Evolutionary conservation across 2,113 vertebrate genomes (phyloP), one percentile per base, ranked within the genome.

Genomic region (Eubucco bourcierii): DNA sequence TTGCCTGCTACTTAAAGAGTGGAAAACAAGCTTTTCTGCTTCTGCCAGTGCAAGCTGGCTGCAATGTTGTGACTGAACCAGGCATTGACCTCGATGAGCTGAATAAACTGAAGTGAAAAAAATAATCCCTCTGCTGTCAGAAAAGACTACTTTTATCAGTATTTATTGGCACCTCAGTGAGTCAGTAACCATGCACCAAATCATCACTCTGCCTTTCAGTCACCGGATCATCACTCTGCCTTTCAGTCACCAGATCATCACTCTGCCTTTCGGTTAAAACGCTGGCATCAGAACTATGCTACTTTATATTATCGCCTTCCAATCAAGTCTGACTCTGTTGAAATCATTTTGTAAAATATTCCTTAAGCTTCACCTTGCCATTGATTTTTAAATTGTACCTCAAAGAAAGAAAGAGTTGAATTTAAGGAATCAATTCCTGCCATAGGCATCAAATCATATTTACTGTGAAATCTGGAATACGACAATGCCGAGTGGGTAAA

Each of bases 21-120:
- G 37, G 52, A 58, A 93, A 85, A 70, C 34, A 61, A 41, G 77
- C 53, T 88, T 91, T 86, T 67, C 63, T 58, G 59, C 41, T 91
- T 71, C 68, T 88, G 75, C 28, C 27, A 65, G 12, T 15, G 64
- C 17, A 50, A 85, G 29, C 24, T 27, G 33, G 31, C 63, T 85
- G 58, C 20, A 73, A 56, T 13, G 0, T 9, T 79, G 72, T 52
- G 29, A 74, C 61, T 28, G 39, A 90, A 82, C 4, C 37, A 65
- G 65, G 17, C 56, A 46, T 9, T 90, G 72, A 70, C 56, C 52
- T 74, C 60, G 78, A 73, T 71, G 33, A 74, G 61, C 61, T 70
- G 84, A 88, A 79, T 34, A 88, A 88, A 82, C 61, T 25, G 60
- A 70, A 88, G 66, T 61, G 52, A 37, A 86, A 75, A 82, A 74